Evolutionary conservation across 2,797 vertebrate species (phyloP), one percentile per base, ranked within the genome.

Genomic region (Gadopsis marmoratus): DNA sequence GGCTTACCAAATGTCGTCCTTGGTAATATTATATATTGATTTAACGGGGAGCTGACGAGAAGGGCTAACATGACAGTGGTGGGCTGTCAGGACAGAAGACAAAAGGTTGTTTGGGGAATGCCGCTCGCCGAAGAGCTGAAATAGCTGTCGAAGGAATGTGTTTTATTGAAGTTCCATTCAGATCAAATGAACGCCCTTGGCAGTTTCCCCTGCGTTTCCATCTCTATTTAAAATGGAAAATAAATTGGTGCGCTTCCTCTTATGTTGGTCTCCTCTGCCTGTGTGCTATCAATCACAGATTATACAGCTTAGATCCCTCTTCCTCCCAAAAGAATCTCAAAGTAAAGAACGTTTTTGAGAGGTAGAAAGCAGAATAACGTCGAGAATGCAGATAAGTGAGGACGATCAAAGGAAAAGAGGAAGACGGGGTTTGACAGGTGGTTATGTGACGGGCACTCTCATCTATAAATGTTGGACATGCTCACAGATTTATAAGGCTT

Each of bases 1-100:
- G 83, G 83, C 86, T 74, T 78, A 71, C 80, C 70, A 78, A 68
- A 84, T 90, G 90, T 88, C 79, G 61, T 86, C 93, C 92, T 88
- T 82, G 90, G 93, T 94, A 93, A 94, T 93, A 86, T 93, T 93
- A 94, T 93, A 93, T 94, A 94, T 91, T 93, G 92, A 93, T 93
- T 91, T 94, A 92, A 95, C 84, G 78, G 77, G 78, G 86, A 89
- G 85, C 67, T 29, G 66, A 68, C 45, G 59, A 65, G 80, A 84
- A 75, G 83, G 87, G 87, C 88, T 92, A 82, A 81, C 87, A 82
- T 88, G 93, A 91, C 93, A 94, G 89, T 91, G 86, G 88, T 61
- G 81, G 70, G 71, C 92, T 92, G 90, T 92, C 91, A 91, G 80
- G 75, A 37, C 37, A 23, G 47, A 90, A 92, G 91, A 95, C 93